Evolutionary conservation across 1,140 invertebrate genomes (phyloP).

Genomic region (Drosophila funebris): DNA sequence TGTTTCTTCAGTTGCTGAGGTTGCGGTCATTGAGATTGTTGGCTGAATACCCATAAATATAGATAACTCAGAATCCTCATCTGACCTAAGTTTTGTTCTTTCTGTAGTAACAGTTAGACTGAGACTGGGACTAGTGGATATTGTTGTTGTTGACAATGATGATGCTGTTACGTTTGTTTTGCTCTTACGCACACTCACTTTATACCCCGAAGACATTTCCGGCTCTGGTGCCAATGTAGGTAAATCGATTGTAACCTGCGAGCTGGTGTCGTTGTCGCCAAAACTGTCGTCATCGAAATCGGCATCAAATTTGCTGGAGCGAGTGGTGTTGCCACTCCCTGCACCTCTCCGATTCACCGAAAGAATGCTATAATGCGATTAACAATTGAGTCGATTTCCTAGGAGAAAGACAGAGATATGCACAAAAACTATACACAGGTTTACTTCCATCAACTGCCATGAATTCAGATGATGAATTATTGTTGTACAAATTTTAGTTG

Average conservation of each 20-base stretch:
- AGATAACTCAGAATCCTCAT: slow-evolving; percentile 29
- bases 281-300: slow-evolving; percentile 74
- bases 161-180: slow-evolving; percentile 39
- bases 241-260: slow-evolving; percentile 83
- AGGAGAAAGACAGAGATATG: slow-evolving; percentile 58
- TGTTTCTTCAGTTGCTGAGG: slow-evolving; percentile 1
- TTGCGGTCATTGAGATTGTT: slow-evolving; percentile 1
- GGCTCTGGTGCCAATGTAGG: slow-evolving; percentile 84
- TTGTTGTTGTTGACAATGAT: slow-evolving; percentile 33
- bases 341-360: slow-evolving; percentile 66
- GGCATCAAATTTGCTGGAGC: slow-evolving; percentile 62
- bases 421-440: slow-evolving; percentile 17
- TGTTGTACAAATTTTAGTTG: slow-evolving; percentile 4
- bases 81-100: slow-evolving; percentile 1
- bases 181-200: slow-evolving; percentile 72
- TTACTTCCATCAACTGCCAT: neutral
- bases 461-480: slow-evolving; percentile 5
- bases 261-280: slow-evolving; percentile 39
- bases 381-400: slow-evolving; percentile 91
- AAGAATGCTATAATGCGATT: slow-evolving; percentile 87
- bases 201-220: slow-evolving; percentile 21
- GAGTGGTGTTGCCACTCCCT: slow-evolving; percentile 53
- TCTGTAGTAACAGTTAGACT: slow-evolving; percentile 9
- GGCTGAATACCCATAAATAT: slow-evolving; percentile 50
- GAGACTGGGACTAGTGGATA: too few relatives aligned